phyloP scores from a whole-genome alignment of 2,888 invertebrate species.

The Lacanobia oleracea region DNA sequence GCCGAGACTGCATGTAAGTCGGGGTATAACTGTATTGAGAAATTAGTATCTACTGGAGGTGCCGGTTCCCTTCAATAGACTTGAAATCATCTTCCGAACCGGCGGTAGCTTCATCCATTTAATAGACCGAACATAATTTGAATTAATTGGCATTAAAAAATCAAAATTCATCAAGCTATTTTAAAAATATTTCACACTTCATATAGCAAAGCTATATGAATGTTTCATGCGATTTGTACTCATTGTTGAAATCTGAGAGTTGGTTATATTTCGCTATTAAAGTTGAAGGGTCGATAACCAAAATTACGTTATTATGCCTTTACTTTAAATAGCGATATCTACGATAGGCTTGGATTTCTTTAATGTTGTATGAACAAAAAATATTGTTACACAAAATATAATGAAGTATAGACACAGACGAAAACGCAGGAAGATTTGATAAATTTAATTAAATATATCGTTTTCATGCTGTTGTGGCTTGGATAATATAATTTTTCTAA shows the following conservation, averaged over 20 bases:
- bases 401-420: slow-evolving; percentile 3
- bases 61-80: slow-evolving; percentile 37
- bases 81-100: slow-evolving; percentile 20
- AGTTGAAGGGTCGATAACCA: slow-evolving; percentile 1
- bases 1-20: slow-evolving; percentile 43
- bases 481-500: slow-evolving; percentile 1
- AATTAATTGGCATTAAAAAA: slow-evolving; percentile 13
- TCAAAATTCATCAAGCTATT: slow-evolving; percentile 43
- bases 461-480: background rate
- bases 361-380: background rate
- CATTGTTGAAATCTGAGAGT: slow-evolving; percentile 6
- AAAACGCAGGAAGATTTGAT: background rate
- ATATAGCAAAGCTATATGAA: background rate
- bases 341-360: slow-evolving; percentile 6
- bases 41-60: slow-evolving; percentile 18
- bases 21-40: slow-evolving; percentile 30
- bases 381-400: background rate
- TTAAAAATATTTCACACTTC: slow-evolving; percentile 31
- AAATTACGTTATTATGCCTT: background rate
- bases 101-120: slow-evolving; percentile 23
- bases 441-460: slow-evolving; percentile 22
- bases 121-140: slow-evolving; percentile 4
- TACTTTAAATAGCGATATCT: background rate
- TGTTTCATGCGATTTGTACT: slow-evolving; percentile 10
- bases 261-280: background rate